phyloP scores from a whole-genome alignment of 2,888 invertebrate species.

The Timema cristinae region DNA sequence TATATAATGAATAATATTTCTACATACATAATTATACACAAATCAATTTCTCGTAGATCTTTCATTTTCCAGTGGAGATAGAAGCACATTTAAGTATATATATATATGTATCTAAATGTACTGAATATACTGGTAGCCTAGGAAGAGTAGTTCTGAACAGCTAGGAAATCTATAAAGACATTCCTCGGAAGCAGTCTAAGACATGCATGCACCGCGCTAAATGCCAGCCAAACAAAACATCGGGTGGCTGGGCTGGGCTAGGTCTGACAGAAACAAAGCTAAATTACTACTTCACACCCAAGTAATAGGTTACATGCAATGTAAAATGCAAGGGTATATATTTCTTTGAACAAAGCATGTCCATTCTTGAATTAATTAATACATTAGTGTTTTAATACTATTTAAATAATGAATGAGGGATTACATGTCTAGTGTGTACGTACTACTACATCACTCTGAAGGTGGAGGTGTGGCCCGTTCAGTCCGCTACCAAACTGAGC shows the following conservation, averaged over 20 bases:
- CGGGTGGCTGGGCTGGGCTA: conserved; percentile 28
- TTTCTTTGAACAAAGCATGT: conserved; percentile 34
- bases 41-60: conserved; percentile 25
- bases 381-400: conserved; percentile 29
- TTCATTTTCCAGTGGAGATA: conserved; percentile 32
- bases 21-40: conserved; percentile 27
- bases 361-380: conserved; percentile 32
- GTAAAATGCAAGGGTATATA: conserved; percentile 33
- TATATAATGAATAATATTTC: conserved; percentile 26
- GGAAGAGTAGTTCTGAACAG: conserved; percentile 31
- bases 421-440: conserved; percentile 27
- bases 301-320: conserved; percentile 32
- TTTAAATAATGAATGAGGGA: conserved; percentile 30
- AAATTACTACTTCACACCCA: conserved; percentile 30
- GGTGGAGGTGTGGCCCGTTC: too few species aligned
- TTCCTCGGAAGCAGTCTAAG: conserved; percentile 29
- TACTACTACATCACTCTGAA: conserved; percentile 21
- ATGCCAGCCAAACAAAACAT: conserved; percentile 29
- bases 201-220: conserved; percentile 30
- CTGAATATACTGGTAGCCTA: conserved; percentile 32
- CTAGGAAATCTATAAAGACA: conserved; percentile 32
- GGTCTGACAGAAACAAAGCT: conserved; percentile 31
- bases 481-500: conserved; percentile 25
- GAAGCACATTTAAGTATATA: conserved; percentile 30
- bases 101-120: conserved; percentile 31